phyloP scores from a whole-genome alignment of 2,113 vertebrate genomes.

The Platanista minor region DNA sequence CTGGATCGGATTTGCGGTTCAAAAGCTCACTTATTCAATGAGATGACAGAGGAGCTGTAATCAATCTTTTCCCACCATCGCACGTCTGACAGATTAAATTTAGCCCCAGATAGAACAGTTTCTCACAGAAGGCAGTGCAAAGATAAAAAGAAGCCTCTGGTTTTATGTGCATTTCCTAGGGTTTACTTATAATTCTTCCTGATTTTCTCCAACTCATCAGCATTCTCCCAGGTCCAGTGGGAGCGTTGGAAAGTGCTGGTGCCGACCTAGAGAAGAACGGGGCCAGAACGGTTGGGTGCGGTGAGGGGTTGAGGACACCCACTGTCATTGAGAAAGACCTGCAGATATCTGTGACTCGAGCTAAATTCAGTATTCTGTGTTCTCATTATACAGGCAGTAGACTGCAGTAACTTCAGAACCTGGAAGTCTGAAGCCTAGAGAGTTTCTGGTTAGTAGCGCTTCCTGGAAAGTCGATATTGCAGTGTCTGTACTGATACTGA shows the following conservation, averaged over 20 bases:
- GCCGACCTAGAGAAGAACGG: neutral
- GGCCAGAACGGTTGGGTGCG: no score
- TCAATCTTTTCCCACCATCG: neutral
- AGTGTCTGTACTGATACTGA: neutral
- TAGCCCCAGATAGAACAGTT: neutral
- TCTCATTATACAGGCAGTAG: neutral
- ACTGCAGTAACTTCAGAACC: neutral
- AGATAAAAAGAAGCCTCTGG: neutral
- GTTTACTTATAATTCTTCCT: neutral
- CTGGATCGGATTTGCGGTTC: neutral
- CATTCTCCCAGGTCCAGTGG: neutral
- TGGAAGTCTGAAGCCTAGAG: neutral
- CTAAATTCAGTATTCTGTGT: neutral
- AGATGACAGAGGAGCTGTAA: no score
- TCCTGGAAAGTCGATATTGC: neutral
- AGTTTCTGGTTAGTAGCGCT: neutral
- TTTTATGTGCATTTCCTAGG: neutral
- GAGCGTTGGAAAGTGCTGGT: neutral
- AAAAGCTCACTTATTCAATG: neutral
- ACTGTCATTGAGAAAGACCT: neutral
- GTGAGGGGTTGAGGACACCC: neutral
- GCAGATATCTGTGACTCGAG: neutral
- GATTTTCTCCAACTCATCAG: neutral
- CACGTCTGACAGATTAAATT: neutral
- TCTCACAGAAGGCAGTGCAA: neutral